These are phyloP conservation scores for Serranochromis macrocephalus DNA, from an alignment of 2,113 vertebrate genomes.

Conservation along the genomic window DNA sequence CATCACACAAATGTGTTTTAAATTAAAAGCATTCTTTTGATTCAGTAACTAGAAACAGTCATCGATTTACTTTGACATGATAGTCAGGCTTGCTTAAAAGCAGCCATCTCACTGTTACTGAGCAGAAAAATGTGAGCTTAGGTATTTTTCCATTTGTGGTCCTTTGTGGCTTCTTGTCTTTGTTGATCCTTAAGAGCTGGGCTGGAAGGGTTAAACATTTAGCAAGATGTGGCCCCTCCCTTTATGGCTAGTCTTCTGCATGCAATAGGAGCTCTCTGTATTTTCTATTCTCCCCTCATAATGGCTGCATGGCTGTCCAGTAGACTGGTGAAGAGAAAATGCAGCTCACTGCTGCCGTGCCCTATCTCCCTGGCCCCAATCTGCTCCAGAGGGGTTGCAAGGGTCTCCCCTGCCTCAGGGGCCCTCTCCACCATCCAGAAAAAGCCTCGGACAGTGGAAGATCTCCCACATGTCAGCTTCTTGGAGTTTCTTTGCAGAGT, in stretches of 20 bases:
- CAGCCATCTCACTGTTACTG: neutral
- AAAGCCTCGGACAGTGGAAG: constrained; percentile 32
- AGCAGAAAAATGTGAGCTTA: neutral
- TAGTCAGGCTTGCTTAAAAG: neutral
- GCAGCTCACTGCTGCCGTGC: neutral
- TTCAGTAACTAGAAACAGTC: neutral
- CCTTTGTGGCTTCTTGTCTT: neutral
- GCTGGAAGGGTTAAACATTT: constrained; percentile 36
- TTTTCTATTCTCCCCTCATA: neutral
- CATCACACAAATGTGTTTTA: neutral
- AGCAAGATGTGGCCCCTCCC: constrained; percentile 16
- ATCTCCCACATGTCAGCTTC: constrained; percentile 46
- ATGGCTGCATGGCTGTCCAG: constrained; percentile 40
- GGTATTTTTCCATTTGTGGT: no score
- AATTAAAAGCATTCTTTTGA: neutral
- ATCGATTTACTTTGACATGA: neutral
- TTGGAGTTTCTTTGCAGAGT: constrained; percentile 53
- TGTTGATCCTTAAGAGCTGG: neutral
- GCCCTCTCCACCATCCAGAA: neutral
- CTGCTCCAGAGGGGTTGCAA: neutral
- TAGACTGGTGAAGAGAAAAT: neutral
- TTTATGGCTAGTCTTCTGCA: neutral
- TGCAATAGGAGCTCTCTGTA: neutral
- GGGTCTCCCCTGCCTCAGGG: neutral
- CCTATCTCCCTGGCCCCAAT: neutral